A percentile compares a stretch with the other conserved stretches of the same genome.
These are phyloP conservation scores for Dascyllus trimaculatus DNA, from an alignment of 2,113 vertebrate species.

Conservation along the genomic window DNA sequence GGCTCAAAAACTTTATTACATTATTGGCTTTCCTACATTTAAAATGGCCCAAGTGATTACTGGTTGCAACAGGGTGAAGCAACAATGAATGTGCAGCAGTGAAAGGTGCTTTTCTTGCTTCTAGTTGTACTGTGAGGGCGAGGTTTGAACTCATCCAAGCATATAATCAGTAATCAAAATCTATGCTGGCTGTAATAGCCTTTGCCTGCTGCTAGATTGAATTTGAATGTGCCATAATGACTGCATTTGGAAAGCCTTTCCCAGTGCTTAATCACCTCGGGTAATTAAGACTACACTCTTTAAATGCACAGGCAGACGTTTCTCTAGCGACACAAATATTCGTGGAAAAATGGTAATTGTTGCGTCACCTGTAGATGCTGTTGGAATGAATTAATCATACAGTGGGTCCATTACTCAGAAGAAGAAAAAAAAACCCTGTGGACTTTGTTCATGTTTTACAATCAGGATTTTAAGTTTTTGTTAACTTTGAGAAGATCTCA, in stretches of 20 bases:
- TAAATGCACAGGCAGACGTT: constrained; percentile 45
- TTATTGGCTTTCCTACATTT: no score
- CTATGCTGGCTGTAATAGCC: constrained; percentile 74
- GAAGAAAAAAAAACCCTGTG: no score
- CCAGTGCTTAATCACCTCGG: constrained; percentile 64
- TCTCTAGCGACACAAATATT: constrained; percentile 2
- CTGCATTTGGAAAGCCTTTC: constrained; percentile 66
- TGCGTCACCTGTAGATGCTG: neutral
- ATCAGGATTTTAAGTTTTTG: no score
- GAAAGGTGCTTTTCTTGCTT: constrained; percentile 24
- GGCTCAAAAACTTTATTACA: no score
- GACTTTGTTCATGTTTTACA: no score
- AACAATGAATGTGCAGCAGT: constrained; percentile 10
- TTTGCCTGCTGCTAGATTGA: constrained; percentile 69
- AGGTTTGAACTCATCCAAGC: constrained; percentile 68
- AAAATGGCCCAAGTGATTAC: no score
- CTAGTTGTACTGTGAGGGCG: constrained; percentile 32
- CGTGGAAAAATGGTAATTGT: neutral
- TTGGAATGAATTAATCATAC: neutral
- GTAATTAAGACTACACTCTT: constrained; percentile 61
- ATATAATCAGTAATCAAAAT: constrained; percentile 76
- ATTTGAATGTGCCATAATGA: constrained; percentile 72
- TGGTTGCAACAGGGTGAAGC: constrained; percentile 13
- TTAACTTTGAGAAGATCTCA: neutral
- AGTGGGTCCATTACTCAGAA: neutral